Evolutionary conservation across 2,888 invertebrate species (phyloP), one percentile per base, ranked within the genome.

Genomic region (Cordilura impudica): DNA sequence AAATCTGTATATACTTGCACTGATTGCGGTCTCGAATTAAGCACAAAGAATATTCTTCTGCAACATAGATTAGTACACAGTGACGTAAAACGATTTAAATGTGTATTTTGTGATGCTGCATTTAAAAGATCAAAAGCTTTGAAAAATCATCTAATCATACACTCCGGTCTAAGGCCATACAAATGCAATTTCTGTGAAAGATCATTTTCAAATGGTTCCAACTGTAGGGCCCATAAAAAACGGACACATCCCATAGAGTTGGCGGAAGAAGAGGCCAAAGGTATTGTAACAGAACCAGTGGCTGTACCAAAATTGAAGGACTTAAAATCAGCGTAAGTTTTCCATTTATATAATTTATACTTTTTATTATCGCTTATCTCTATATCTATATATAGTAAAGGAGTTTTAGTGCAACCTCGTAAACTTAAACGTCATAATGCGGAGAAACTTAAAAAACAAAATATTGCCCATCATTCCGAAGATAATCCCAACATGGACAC

Each of bases 21-120:
- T 0, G 86, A 89, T 26, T 91, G 91, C 78, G 90, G 90, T 1
- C 26, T 86, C 4, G 83, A 88, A 70, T 84, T 91, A 1, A 90
- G 90, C 56, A 91, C 91, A 2, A 86, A 90, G 4, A 86, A 91
- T 12, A 91, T 91, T 0, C 85, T 91, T 2, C 86, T 89, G 54
- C 90, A 90, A 88, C 91, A 91, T 81, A 88, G 90, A 76, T 81
- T 89, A 16, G 88, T 89, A 0, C 89, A 90, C 77, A 87, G 88
- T 10, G 88, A 90, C 77, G 84, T 84, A 8, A 88, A 88, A 35
- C 86, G 87, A 53, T 87, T 84, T 54, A 89, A 90, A 78, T 90
- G 89, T 70, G 86, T 88, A 71, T 88, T 86, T 12, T 90, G 89
- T 58, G 86, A 85, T 5, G 86, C 87, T 2, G 86, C 87, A n/a